Conservation (phyloP, 2,888 invertebrate species). For the Antitype chi region DNA sequence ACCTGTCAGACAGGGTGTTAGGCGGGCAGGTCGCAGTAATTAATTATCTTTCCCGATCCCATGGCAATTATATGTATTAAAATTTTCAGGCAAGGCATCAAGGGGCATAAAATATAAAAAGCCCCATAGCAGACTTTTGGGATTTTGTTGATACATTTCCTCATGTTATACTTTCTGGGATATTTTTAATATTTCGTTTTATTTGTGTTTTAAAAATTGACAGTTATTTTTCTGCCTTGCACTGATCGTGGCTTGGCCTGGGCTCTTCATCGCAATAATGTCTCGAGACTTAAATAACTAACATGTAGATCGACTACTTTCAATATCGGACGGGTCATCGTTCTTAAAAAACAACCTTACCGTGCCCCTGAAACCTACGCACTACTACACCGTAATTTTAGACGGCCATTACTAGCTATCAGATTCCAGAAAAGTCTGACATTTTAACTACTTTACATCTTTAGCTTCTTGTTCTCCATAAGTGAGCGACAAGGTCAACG, state of each 20-base stretch:
- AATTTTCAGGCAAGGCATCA: not conserved
- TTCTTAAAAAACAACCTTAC: constrained; percentile 5
- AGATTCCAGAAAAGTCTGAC: constrained; percentile 1
- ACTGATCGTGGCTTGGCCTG: not conserved
- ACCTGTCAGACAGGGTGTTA: not conserved
- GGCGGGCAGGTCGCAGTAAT: not conserved
- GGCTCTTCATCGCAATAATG: not conserved
- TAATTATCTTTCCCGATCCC: not conserved
- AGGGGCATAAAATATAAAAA: not conserved
- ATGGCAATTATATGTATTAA: constrained; percentile 7
- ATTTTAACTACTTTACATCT: not conserved
- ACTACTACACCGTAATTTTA: not conserved
- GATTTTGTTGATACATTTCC: not conserved
- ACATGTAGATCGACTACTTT: not conserved
- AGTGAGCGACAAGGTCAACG: not conserved
- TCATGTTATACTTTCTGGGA: too few relatives aligned
- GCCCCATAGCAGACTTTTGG: not conserved
- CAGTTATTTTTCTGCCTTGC: not conserved
- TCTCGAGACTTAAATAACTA: constrained; percentile 1
- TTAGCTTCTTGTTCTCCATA: constrained; percentile 17
- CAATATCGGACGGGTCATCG: not conserved
- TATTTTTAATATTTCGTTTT: not conserved
- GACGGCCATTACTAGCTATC: not conserved
- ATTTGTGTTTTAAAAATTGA: not conserved
- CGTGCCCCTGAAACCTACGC: constrained; percentile 4